These are phyloP conservation scores for Papilio elwesi DNA, from an alignment of 2,888 invertebrate species.

Conservation along the genomic window DNA sequence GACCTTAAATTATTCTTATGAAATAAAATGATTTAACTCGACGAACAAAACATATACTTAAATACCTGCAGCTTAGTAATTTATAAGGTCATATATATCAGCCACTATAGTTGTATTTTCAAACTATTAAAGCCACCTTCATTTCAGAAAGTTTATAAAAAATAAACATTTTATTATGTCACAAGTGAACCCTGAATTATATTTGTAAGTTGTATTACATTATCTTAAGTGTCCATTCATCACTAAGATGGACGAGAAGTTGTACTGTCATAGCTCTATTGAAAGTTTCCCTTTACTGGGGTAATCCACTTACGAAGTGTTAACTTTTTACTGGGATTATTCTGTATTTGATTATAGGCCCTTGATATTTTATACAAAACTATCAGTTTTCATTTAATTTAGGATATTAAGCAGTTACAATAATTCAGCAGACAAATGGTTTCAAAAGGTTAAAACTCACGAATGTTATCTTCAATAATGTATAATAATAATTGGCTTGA, in stretches of 20 bases:
- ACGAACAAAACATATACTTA: too few species aligned
- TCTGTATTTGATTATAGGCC: not conserved
- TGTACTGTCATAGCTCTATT: conserved; percentile 10
- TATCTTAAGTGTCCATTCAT: conserved; percentile 28
- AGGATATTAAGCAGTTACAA: too few species aligned
- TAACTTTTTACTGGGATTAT: not conserved
- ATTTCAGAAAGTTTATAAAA: not conserved
- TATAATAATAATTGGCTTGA: too few species aligned
- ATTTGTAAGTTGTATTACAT: conserved; percentile 7
- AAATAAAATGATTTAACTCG: too few species aligned
- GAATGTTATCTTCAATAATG: too few species aligned
- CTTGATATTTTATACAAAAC: too few species aligned
- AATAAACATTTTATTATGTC: not conserved
- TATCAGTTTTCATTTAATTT: too few species aligned
- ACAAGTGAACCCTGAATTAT: not conserved
- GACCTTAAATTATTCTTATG: too few species aligned
- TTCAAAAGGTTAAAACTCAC: too few species aligned
- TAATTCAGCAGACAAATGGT: too few species aligned
- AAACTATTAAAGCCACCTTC: not conserved
- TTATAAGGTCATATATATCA: too few species aligned
- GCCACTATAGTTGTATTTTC: not conserved
- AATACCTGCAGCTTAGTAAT: too few species aligned
- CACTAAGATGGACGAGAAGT: conserved; percentile 20
- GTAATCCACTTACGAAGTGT: not conserved
- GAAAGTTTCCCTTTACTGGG: conserved; percentile 22